phyloP scores from a whole-genome alignment of 1,140 invertebrate genomes.

The Colletes gigas region DNA sequence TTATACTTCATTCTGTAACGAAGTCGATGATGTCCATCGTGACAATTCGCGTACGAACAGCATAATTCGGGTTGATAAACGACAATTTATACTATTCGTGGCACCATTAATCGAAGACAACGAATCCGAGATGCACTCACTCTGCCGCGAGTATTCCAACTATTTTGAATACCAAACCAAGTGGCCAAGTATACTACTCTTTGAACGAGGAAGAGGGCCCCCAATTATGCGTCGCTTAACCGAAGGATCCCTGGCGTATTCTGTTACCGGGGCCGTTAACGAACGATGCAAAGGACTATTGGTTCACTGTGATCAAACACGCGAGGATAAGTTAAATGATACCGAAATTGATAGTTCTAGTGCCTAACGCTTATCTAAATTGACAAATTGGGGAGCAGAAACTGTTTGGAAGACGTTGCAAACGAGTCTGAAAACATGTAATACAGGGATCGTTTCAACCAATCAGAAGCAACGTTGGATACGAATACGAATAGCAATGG shows the following conservation, averaged over 20 bases:
- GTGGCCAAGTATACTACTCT: neutral
- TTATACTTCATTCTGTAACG: too few species aligned
- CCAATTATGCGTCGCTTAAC: conserved; percentile 11
- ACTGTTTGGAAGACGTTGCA: too few species aligned
- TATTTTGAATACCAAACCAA: conserved; percentile 23
- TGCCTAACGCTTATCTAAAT: neutral
- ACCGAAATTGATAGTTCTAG: too few species aligned
- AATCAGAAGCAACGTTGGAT: neutral
- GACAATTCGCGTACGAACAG: too few species aligned
- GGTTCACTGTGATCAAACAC: neutral
- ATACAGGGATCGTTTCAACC: neutral
- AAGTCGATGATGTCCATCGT: too few species aligned
- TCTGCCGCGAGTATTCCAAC: neutral
- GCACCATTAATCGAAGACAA: conserved; percentile 8
- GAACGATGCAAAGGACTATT: neutral
- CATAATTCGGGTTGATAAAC: too few species aligned
- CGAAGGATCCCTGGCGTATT: neutral
- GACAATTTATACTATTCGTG: neutral
- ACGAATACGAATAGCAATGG: neutral
- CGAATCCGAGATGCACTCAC: too few species aligned
- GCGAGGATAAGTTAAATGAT: neutral
- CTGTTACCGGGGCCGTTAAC: conserved; percentile 6
- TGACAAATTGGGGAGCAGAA: too few species aligned
- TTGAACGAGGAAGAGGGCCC: neutral
- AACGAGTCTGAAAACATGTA: neutral